Evolutionary conservation across 2,113 vertebrate species (phyloP).

Genomic region (Microtus montanus): DNA sequence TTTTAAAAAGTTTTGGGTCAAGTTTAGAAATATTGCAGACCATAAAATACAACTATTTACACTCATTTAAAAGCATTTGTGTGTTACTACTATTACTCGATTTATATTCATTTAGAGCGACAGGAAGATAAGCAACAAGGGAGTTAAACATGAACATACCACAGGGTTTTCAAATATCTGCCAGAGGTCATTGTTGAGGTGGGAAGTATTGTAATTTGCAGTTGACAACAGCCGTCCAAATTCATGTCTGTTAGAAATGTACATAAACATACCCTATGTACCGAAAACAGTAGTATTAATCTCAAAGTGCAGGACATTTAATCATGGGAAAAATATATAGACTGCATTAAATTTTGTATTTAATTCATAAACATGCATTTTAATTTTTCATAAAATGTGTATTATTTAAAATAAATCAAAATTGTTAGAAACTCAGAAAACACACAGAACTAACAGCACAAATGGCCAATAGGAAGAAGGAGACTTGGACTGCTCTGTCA

Average conservation of each 20-base stretch:
- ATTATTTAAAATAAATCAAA: constrained; percentile 50
- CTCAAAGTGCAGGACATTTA: constrained; percentile 11
- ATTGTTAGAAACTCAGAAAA: constrained; percentile 48
- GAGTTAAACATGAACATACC: constrained; percentile 86
- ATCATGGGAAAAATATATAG: constrained; percentile 5
- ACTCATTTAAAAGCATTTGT: not conserved
- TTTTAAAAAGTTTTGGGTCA: not conserved
- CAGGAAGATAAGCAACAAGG: not conserved
- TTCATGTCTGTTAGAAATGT: constrained; percentile 96
- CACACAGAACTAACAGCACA: constrained; percentile 64
- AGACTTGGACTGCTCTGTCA: not conserved
- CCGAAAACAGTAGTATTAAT: constrained; percentile 81
- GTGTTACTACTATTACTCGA: not conserved
- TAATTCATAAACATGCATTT: constrained; percentile 59
- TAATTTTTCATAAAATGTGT: constrained; percentile 49
- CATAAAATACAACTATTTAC: constrained; percentile 19
- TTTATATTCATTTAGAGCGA: not conserved
- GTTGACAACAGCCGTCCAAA: constrained; percentile 97
- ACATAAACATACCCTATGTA: constrained; percentile 97
- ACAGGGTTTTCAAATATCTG: constrained; percentile 99
- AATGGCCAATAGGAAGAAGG: constrained; percentile 55
- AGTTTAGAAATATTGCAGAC: not conserved
- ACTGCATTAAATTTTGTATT: constrained; percentile 4
- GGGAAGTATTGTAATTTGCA: constrained; percentile 96
- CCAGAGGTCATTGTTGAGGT: constrained; percentile 97